Evolutionary conservation across 2,797 vertebrate species (phyloP).

Genomic region (Notolabrus celidotus): DNA sequence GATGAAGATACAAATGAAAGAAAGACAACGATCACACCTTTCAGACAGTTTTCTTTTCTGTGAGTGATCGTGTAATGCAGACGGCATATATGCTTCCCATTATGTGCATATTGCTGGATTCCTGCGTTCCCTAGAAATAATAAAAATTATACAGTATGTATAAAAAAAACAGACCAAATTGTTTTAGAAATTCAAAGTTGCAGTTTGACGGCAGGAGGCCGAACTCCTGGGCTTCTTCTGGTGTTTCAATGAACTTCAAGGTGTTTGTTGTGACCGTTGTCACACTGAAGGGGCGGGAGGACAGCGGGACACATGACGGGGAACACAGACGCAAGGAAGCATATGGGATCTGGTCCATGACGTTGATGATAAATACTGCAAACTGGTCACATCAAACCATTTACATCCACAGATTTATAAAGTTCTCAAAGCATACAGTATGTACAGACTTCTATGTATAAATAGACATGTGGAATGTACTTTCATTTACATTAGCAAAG

Average conservation of each 20-base stretch:
- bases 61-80: neutral
- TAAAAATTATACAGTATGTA: neutral
- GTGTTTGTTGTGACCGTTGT: conserved; percentile 20
- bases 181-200: conserved; percentile 9
- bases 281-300: conserved; percentile 13
- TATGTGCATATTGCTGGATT: conserved; percentile 3
- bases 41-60: conserved; percentile 1
- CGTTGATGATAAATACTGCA: conserved; percentile 68
- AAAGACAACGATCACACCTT: neutral
- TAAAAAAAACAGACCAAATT: neutral
- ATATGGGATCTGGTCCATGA: conserved; percentile 1
- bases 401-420: conserved; percentile 82
- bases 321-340: conserved; percentile 28
- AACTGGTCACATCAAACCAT: conserved; percentile 67
- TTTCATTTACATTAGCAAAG: conserved; percentile 82
- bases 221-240: conserved; percentile 24
- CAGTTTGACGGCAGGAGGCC: conserved; percentile 37
- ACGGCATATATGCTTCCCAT: neutral
- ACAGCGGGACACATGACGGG: conserved; percentile 19
- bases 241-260: conserved; percentile 1
- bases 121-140: no score
- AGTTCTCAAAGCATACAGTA: conserved; percentile 74
- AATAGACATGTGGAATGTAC: conserved; percentile 83
- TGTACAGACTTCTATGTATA: conserved; percentile 69
- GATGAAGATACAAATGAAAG: conserved; percentile 4